Evolutionary conservation across 2,888 invertebrate genomes (phyloP).

Genomic region (Unio delphinus): DNA sequence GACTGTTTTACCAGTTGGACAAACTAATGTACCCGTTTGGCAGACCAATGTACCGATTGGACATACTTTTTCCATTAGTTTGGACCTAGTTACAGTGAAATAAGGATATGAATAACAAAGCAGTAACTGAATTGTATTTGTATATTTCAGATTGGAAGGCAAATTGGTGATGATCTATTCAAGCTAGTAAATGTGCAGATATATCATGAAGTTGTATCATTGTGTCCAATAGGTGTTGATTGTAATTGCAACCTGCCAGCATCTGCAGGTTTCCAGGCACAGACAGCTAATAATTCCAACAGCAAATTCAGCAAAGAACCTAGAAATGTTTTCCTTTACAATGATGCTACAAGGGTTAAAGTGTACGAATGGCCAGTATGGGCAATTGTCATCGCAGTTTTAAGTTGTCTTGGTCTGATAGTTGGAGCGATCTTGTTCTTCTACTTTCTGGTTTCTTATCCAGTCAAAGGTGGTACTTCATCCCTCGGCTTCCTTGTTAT

Average conservation of each 20-base stretch:
- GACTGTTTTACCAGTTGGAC: no score
- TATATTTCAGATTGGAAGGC: constrained; percentile 37
- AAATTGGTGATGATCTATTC: constrained; percentile 5
- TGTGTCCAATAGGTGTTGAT: constrained; percentile 43
- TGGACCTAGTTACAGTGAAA: no score
- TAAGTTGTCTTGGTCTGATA: constrained; percentile 69
- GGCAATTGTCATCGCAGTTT: constrained; percentile 58
- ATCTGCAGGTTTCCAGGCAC: constrained; percentile 13
- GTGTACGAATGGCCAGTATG: constrained; percentile 65
- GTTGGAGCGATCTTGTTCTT: constrained; percentile 67
- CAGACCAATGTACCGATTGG: no score
- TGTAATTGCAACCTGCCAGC: constrained; percentile 44
- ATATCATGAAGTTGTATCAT: not conserved
- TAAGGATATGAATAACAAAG: no score
- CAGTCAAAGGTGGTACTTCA: constrained; percentile 67
- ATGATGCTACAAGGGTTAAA: constrained; percentile 33
- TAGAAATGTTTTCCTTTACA: constrained; percentile 56
- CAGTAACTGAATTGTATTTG: not conserved
- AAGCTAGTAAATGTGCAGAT: no score
- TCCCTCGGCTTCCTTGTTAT: constrained; percentile 72
- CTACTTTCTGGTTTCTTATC: constrained; percentile 69
- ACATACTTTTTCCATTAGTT: no score
- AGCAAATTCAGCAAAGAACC: constrained; percentile 21
- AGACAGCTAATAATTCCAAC: not conserved
- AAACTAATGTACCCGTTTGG: no score